These are phyloP conservation scores for Egretta garzetta DNA, from an alignment of 2,113 vertebrate species.

Conservation along the genomic window DNA sequence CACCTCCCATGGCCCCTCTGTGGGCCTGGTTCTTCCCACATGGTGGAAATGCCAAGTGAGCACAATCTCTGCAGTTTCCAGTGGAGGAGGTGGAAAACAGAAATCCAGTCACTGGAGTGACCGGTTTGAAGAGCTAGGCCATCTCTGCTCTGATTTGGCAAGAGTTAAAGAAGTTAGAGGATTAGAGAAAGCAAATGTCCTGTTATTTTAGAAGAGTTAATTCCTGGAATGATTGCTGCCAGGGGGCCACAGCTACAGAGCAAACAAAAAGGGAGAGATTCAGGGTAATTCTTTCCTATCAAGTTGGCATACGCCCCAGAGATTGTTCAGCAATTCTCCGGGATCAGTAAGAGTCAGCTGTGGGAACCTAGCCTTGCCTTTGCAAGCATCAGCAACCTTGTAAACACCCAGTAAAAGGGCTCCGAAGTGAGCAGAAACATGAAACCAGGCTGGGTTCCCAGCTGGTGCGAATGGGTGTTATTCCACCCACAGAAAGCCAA, in stretches of 20 bases:
- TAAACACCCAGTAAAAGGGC: background rate
- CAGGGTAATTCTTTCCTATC: slow-evolving; percentile 51
- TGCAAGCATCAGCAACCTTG: slow-evolving; percentile 24
- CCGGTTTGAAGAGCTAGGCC: background rate
- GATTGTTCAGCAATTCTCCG: slow-evolving; percentile 59
- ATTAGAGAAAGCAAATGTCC: slow-evolving; percentile 12
- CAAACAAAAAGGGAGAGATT: slow-evolving; percentile 46
- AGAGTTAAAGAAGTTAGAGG: slow-evolving; percentile 19
- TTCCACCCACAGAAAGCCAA: background rate
- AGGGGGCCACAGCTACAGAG: slow-evolving; percentile 11
- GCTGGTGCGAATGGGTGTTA: background rate
- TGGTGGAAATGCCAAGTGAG: background rate
- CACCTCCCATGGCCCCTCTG: accelerated
- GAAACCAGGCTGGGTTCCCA: background rate
- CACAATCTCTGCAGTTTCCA: background rate
- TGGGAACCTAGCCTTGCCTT: slow-evolving; percentile 22
- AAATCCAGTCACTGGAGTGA: background rate
- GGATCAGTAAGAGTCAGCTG: slow-evolving; percentile 39
- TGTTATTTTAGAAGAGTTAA: slow-evolving; percentile 58
- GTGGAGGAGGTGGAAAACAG: background rate
- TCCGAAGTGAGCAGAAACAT: background rate
- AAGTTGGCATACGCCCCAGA: slow-evolving; percentile 46
- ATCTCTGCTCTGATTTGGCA: background rate
- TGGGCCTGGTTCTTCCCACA: background rate
- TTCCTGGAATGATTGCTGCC: slow-evolving; percentile 43